phyloP scores from a whole-genome alignment of 2,113 vertebrate species.

The Oenanthe oenanthe region DNA sequence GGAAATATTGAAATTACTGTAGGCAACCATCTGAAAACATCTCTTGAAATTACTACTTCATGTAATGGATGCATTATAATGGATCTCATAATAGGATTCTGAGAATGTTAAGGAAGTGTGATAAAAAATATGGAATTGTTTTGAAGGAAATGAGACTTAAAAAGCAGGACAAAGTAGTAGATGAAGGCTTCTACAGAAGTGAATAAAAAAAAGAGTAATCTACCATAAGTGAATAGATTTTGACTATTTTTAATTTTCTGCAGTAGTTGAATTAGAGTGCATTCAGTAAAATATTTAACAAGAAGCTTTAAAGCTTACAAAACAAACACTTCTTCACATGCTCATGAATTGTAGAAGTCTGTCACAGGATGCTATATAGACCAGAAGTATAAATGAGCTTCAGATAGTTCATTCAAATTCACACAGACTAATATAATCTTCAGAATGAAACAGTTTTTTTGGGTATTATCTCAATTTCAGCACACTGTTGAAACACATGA shows the following conservation, averaged over 20 bases:
- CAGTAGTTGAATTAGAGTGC: background rate
- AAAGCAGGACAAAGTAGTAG: background rate
- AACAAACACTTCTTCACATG: background rate
- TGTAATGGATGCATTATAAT: background rate
- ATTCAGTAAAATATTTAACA: background rate
- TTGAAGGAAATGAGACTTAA: background rate
- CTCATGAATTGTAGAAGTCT: background rate
- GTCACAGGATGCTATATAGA: background rate
- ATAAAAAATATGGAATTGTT: background rate
- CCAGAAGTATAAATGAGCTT: background rate
- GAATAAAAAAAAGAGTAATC: background rate
- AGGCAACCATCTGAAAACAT: background rate
- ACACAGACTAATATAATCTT: background rate
- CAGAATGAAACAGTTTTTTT: background rate
- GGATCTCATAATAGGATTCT: background rate
- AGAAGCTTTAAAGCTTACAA: background rate
- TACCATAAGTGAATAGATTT: background rate
- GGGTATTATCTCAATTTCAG: background rate
- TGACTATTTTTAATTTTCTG: background rate
- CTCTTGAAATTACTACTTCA: background rate
- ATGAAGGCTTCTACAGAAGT: background rate
- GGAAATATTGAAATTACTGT: background rate
- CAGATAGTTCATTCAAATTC: background rate
- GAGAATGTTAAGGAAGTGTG: background rate
- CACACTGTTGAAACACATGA: background rate